Conservation (phyloP, 2,888 invertebrate species). For the Hypena proboscidalis region DNA sequence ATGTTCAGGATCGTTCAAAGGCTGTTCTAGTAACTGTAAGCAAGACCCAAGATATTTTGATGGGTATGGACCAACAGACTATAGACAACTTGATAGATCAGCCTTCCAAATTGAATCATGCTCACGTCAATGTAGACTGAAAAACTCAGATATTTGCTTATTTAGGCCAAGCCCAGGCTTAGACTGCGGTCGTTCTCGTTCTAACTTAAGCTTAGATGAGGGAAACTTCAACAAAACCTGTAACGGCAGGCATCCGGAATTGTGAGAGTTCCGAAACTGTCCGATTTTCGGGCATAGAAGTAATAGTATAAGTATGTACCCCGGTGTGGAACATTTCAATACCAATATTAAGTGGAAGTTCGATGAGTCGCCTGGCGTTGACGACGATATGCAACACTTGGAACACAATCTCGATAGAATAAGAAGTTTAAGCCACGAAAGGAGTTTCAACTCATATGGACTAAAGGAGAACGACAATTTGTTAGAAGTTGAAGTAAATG, state of each 20-base stretch:
- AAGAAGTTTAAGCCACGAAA: conserved; percentile 78
- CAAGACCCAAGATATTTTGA: conserved; percentile 78
- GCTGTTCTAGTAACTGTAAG: conserved; percentile 74
- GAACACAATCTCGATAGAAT: conserved; percentile 82
- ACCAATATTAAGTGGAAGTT: conserved; percentile 82
- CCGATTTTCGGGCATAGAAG: conserved; percentile 84
- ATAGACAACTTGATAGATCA: conserved; percentile 75
- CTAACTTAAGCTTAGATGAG: conserved; percentile 80
- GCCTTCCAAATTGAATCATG: conserved; percentile 81
- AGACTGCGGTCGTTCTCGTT: conserved; percentile 78
- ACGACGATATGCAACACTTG: conserved; percentile 72
- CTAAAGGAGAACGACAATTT: conserved; percentile 73
- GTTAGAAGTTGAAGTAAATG: conserved; percentile 79
- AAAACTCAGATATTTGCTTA: conserved; percentile 78
- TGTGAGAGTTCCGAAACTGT: conserved; percentile 83
- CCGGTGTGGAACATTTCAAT: conserved; percentile 80
- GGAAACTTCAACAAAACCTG: conserved; percentile 78
- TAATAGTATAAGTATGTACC: conserved; percentile 80
- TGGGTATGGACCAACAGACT: conserved; percentile 72
- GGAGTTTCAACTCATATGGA: conserved; percentile 68
- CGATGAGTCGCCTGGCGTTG: conserved; percentile 67
- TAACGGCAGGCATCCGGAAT: conserved; percentile 80
- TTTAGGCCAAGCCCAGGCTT: conserved; percentile 73
- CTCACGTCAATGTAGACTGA: conserved; percentile 77
- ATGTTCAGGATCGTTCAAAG: conserved; percentile 80